Base-by-base conservation (phyloP, 2,113 vertebrate species). In the Physeter macrocephalus region DNA sequence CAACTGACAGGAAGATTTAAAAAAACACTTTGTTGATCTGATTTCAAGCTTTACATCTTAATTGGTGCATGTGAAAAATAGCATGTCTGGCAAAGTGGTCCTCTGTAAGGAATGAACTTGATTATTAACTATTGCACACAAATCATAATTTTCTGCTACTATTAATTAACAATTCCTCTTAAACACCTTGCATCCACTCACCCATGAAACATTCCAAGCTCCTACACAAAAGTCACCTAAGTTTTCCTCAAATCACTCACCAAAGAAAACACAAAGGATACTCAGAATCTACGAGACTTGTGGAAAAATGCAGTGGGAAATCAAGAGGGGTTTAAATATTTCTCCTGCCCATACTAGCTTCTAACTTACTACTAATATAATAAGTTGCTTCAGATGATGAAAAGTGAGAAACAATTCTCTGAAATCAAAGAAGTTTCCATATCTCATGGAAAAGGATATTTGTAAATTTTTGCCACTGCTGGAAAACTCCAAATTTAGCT, bases 341-440 rank as follows among this genome's bases (percentile, higher is more conserved):
- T 96, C n/a, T 77, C 72, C 18, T 84, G 52, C 34, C 15, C 25
- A 86, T 72, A 59, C 23, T 89, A 59, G 12, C 66, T 92, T 96
- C 90, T 95, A 93, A 84, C 81, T 88, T 21, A 95, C n/a, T 82
- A 94, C 34, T 46, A 96, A 90, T 18, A 80, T 64, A 91, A 41
- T 46, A 93, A 85, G 66, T 82, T 94, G 39, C 59, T 85, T 88
- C 31, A 52, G 80, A 78, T 93, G 43, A 91, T 93, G 54, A 95
- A 93, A 90, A 90, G 83, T 46, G 14, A 75, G 4, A 90, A 84
- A 90, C 1, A 83, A 95, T 64, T 96, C 29, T 89, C 39, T 90
- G 27, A 96, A 90, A 88, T 90, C 49, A 59, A 91, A 96, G n/a
- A 81, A 81, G 93, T 59, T 59, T 81, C 27, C 18, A 67, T 90